Base-by-base conservation (phyloP, 2,797 vertebrate genomes). In the Catharus ustulatus region DNA sequence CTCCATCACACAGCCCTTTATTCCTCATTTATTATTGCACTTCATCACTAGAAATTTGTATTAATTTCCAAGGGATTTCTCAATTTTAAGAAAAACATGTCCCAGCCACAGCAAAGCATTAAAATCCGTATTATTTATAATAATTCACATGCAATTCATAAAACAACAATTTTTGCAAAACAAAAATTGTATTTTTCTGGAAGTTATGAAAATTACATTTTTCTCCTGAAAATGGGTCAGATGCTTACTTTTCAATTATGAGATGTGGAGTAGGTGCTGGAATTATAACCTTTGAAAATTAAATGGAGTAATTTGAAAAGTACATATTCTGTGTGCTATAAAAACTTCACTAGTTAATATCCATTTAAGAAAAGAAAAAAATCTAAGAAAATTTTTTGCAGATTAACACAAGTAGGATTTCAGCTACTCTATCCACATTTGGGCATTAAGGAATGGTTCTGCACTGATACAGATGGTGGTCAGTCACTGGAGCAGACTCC, bases 121-220 rank as follows among this genome's bases (percentile, higher is more conserved):
- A 26, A 57, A 67, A 43, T 15, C 16, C 4, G 17, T 48, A 66
- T 9, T 58, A 43, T 89, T 61, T 79, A 27, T 36, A 51, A 46
- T 14, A 68, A 51, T 43, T 68, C 3, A 55, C 5, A 5, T 23
- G 1, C 15, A 67, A 75, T 59, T 63, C 1, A 55, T 58, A 13
- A 84, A 87, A 4, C 3, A 49, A 48, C 0, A 0, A 10, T 27
- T 36, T 38, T n/a, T 16, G 0, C 5, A 3, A 3, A n/a, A 49
- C 63, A 43, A 2, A 22, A 0, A 20, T 18, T 42, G 1, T 7
- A 32, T 54, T 63, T 87, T 85, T 69, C 30, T 22, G 58, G 7
- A 26, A 62, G 8, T 62, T 58, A 54, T 3, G 8, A 57, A 58
- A 83, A 52, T 36, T 5, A 29, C 2, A 29, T 76, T 92, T 84